Evolutionary conservation across 2,888 invertebrate species (phyloP), one percentile per base, ranked within the genome.

Genomic region (Sphecodes monilicornis): DNA sequence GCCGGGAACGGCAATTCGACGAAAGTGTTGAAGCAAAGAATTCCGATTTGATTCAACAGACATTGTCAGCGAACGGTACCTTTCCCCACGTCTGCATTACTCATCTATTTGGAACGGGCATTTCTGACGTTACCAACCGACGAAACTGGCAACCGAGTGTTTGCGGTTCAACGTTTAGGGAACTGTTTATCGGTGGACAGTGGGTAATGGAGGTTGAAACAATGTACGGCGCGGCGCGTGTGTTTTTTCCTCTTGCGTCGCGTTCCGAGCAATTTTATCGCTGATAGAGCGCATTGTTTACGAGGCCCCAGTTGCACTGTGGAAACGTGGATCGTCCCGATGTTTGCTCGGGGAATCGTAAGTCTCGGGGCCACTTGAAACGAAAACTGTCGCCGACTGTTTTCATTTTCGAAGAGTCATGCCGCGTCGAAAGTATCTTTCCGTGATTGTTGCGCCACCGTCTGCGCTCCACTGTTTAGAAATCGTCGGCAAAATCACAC

Each of bases 281-380:
- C 57, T 60, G 29, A 60, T 60, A 60, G 29, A 29, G 57, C 57
- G 57, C 13, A 60, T 60, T 60, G 57, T 60, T 60, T 60, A 60
- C 57, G 57, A 60, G 50, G 1, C 6, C 6, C 16, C n/a, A n/a
- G 29, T 60, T 29, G 57, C 26, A 22, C 22, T 6, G 50, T 50
- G 50, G 50, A 50, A 60, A 29, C 57, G 57, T 11, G 57, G 16
- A 60, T 60, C 57, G n/a, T n/a, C 18, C 26, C 29, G 57, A 29
- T 60, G 57, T 60, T 60, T 60, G 29, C 57, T 60, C 16, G 57
- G 6, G 6, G n/a, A 26, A 16, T 60, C 57, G 57, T 26, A n/a
- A 11, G 57, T 26, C 57, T 60, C 57, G 29, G 29, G 57, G 29
- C 16, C 6, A 60, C 26, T 26, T 16, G 57, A 60, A 60, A 29